Evolutionary conservation across 2,113 vertebrate genomes (phyloP), one percentile per base, ranked within the genome.

Genomic region (Dasypus novemcinctus): DNA sequence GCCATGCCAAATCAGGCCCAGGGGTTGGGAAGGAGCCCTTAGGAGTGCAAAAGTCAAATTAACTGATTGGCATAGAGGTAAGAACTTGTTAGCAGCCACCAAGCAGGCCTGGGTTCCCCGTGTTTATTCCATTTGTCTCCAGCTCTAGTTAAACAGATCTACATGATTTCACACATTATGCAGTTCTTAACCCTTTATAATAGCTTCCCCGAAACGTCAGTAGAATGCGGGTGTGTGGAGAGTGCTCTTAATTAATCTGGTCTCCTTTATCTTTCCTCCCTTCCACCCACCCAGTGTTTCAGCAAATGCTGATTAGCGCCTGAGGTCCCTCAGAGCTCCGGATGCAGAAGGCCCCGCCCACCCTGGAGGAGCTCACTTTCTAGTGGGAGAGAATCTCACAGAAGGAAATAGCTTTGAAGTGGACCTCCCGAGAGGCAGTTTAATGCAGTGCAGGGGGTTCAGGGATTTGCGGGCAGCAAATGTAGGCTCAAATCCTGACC

Each of bases 171-270:
- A 10, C 84, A 87, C 12, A 23, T 23, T 4, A 11, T 10, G 8
- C 12, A 75, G 46, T 36, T 79, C 38, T 91, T 90, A 90, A 38
- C 69, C 75, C 43, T 94, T 93, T 38, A 79, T 82, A 75, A 75
- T 86, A 90, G 80, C 66, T 92, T 90, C 75, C 86, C 74, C 71
- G 38, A 59, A 64, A 86, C 79, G 9, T 95, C 66, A 87, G 13
- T 57, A 25, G 1, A 18, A 8, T 20, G 7, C 4, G 5, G 41
- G 21, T 36, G 15, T 38, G 72, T 79, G 59, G 43, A 49, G n/a
- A 38, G 49, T 31, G 38, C 8, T 21, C 41, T 76, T 69, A 75
- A 38, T 13, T 49, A 52, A 94, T 80, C 63, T 83, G 52, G 64
- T 57, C 14, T n/a, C 66, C 6, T 12, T 27, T 29, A 31, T 14